Base-by-base conservation (phyloP, 1,140 invertebrate genomes). In the Fopius arisanus region DNA sequence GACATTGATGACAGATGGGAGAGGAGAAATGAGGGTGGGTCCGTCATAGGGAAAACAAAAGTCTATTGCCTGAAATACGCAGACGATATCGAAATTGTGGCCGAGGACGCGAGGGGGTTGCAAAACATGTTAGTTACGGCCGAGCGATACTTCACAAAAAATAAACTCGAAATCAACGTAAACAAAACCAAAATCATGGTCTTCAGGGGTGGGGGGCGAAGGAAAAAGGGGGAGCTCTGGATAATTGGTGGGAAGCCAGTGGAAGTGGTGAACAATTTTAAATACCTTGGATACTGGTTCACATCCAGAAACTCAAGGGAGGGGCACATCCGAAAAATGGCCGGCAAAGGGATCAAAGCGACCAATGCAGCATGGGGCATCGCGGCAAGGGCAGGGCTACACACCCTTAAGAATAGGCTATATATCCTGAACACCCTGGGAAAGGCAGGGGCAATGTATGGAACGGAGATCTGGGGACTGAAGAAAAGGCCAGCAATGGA, bases 391-490 rank as follows among this genome's bases (percentile, higher is more conserved):
- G 67, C 59, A 1, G 62, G 28, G 5, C 16, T 70, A 67, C 6
- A 59, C 1, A 19, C 26, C 0, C 28, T 71, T 26, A 63, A 48
- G 5, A 70, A 37, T 16, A 59, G 65, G 21, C 26, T 74, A 0
- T 71, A 74, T 29, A 33, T 75, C 6, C 31, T 68, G 28, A 70
- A 69, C 12, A n/a, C 31, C 2, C 67, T 63, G 28, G 51, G 71
- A 9, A 75, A 68, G 12, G 3, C 67, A 19, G 70, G 51, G 7
- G 66, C 70, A 1, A n/a, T 72, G 6, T 73, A 76, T 14, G 70
- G 72, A 16, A 48, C 26, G 0, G 54, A 68, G 41, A 59, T 75
- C 3, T 73, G 71, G 67, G 70, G 75, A n/a, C 72, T 62, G 66
- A 63, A 33, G 62, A 63, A 54, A 67, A 67, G 48, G 65, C 43